Evolutionary conservation across 2,888 invertebrate species (phyloP).

Genomic region (Anagyrus pseudococci): DNA sequence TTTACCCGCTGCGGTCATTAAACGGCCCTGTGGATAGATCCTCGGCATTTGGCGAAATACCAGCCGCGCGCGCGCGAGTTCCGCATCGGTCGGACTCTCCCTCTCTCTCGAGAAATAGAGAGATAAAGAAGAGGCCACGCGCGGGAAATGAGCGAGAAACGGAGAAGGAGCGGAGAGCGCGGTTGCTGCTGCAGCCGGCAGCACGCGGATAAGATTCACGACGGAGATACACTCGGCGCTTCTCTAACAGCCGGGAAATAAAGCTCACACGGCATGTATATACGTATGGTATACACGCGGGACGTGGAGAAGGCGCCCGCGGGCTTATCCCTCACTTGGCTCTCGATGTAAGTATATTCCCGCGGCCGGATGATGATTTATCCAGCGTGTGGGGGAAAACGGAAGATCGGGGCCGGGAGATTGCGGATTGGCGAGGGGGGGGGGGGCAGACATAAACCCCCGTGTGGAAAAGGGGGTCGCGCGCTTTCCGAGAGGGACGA

Average conservation of each 20-base stretch:
- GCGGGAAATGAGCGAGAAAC: neutral
- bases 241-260: neutral
- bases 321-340: neutral
- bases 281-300: neutral
- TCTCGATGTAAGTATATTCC: no score
- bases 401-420: slow-evolving; percentile 24
- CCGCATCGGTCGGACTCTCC: neutral
- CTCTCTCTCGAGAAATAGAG: slow-evolving; percentile 20
- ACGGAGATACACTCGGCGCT: slow-evolving; percentile 43
- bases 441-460: no score
- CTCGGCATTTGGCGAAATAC: slow-evolving; percentile 8
- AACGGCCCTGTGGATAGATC: slow-evolving; percentile 17
- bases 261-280: neutral
- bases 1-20: no score
- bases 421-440: no score
- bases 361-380: slow-evolving; percentile 28
- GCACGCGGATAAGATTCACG: slow-evolving; percentile 53
- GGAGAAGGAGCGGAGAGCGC: slow-evolving; percentile 6
- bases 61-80: neutral
- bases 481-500: neutral
- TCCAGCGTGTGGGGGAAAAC: slow-evolving; percentile 1
- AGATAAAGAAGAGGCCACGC: slow-evolving; percentile 27
- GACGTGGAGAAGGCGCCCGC: neutral
- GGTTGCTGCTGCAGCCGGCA: neutral
- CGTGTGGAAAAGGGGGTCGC: neutral